Evolutionary conservation across 92 coral and sea anemone species (phyloP).

Genomic region (Micromussa lordhowensis): DNA sequence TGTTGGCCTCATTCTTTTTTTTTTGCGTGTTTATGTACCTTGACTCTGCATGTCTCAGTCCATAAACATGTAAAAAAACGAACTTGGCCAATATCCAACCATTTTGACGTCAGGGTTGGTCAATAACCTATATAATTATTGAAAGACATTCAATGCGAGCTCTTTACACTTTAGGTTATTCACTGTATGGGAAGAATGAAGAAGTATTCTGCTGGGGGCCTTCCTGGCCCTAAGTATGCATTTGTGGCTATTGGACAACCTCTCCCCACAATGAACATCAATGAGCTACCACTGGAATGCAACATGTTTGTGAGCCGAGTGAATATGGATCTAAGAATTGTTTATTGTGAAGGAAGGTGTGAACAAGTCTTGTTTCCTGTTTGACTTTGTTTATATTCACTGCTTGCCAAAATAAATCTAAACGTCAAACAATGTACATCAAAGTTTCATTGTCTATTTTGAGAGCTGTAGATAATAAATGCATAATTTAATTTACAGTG

Average conservation of each 20-base stretch:
- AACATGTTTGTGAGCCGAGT: conserved; percentile 97
- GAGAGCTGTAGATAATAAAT: no score
- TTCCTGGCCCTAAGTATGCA: conserved; percentile 64
- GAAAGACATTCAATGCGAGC: background rate
- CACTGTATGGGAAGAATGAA: conserved; percentile 86
- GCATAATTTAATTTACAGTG: no score
- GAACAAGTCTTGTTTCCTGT: background rate
- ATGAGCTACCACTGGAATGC: conserved; percentile 90
- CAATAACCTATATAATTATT: background rate
- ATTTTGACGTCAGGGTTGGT: no score
- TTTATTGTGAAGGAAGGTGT: conserved; percentile 98
- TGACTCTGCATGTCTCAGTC: no score
- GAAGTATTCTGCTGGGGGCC: conserved; percentile 58
- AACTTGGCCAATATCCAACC: no score
- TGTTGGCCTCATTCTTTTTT: no score
- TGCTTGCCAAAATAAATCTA: background rate
- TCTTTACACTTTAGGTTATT: conserved; percentile 63
- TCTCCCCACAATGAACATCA: conserved; percentile 82
- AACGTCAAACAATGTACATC: background rate
- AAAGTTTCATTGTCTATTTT: no score
- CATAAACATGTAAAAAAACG: no score
- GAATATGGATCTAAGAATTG: conserved; percentile 89
- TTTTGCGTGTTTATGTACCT: no score
- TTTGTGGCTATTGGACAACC: conserved; percentile 84
- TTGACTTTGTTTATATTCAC: background rate